phyloP scores from a whole-genome alignment of 2,888 invertebrate species.

The Micropterix aruncella region DNA sequence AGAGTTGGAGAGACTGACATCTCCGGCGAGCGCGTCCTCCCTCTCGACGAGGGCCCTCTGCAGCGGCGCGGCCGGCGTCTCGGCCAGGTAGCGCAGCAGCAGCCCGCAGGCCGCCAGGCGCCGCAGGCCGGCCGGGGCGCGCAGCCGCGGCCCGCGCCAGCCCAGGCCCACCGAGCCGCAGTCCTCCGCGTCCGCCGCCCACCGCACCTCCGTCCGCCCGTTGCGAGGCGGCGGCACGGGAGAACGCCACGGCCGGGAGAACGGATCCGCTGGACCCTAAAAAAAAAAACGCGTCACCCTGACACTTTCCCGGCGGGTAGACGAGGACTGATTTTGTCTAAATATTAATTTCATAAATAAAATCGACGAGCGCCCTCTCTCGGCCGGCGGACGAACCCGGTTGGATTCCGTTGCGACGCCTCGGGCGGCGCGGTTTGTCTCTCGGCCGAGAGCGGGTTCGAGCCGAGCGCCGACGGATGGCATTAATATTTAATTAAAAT shows the following conservation, averaged over 20 bases:
- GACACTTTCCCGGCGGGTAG: no score
- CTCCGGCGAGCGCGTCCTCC: conserved; percentile 67
- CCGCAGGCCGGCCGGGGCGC: conserved; percentile 38
- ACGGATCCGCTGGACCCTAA: conserved; percentile 37
- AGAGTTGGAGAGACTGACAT: conserved; percentile 46
- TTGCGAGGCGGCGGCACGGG: conserved; percentile 49
- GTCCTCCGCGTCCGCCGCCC: conserved; percentile 75
- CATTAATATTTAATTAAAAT: no score
- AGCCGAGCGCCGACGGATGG: no score
- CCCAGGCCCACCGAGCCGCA: conserved; percentile 60
- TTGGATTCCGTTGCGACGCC: no score
- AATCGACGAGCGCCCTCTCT: no score
- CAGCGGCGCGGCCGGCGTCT: conserved; percentile 76
- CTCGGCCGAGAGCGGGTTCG: no score
- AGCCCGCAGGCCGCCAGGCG: conserved; percentile 50
- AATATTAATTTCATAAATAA: no score
- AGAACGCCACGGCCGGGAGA: conserved; percentile 65
- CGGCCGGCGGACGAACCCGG: no score
- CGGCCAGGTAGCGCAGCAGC: conserved; percentile 68
- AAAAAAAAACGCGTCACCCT: no score
- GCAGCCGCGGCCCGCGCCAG: conserved; percentile 62
- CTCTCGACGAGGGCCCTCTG: conserved; percentile 72
- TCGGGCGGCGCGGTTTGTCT: no score
- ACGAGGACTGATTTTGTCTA: no score
- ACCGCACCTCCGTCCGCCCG: conserved; percentile 41